A percentile compares a stretch with the other conserved stretches of the same genome.
These are phyloP conservation scores for Ostrea edulis DNA, from an alignment of 1,140 invertebrate species.

Conservation along the genomic window DNA sequence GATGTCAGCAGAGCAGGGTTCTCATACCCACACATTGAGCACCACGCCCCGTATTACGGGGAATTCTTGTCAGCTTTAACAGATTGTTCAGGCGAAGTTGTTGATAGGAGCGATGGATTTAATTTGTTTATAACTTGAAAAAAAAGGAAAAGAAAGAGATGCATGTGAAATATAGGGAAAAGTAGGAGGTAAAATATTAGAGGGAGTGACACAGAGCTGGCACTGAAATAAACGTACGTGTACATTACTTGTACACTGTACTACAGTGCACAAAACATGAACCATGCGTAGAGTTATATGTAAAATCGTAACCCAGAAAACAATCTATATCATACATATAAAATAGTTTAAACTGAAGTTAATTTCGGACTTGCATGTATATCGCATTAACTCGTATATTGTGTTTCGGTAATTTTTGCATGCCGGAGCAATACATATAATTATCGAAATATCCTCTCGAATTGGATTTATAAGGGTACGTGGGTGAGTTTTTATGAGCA, in stretches of 20 bases:
- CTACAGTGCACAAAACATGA: too few species aligned
- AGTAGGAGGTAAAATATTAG: neutral
- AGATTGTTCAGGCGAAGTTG: neutral
- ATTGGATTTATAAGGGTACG: neutral
- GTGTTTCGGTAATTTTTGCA: neutral
- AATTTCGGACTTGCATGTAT: too few species aligned
- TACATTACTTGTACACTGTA: too few species aligned
- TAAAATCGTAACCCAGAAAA: too few species aligned
- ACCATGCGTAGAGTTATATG: too few species aligned
- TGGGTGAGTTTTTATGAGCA: slow-evolving; percentile 28
- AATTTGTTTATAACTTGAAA: neutral
- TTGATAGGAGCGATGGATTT: neutral
- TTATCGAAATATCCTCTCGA: neutral
- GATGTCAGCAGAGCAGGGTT: neutral
- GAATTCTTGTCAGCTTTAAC: neutral
- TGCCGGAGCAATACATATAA: neutral
- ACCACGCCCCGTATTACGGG: neutral
- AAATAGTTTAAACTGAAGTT: too few species aligned
- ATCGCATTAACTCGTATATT: too few species aligned
- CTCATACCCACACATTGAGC: neutral
- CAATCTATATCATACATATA: too few species aligned
- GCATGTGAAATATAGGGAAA: neutral
- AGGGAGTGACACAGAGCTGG: too few species aligned
- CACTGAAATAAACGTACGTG: too few species aligned
- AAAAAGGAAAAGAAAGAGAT: neutral